phyloP scores from a whole-genome alignment of 2,888 invertebrate genomes.

The Tipula helvola region DNA sequence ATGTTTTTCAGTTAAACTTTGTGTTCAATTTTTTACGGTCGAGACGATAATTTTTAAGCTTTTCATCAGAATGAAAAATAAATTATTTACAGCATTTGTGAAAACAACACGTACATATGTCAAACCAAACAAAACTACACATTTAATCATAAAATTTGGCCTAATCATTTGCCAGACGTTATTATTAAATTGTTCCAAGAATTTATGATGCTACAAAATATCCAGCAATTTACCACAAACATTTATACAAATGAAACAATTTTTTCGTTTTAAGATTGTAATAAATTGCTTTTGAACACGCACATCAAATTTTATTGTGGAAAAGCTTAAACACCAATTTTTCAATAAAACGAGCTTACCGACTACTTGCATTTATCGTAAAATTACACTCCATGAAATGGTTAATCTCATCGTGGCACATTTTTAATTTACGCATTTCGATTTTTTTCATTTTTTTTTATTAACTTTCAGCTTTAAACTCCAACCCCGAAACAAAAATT shows the following conservation, averaged over 20 bases:
- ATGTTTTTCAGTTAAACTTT: too few species aligned
- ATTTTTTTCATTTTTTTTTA: background rate
- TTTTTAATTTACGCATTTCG: background rate
- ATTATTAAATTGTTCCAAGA: background rate
- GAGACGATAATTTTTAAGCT: too few species aligned
- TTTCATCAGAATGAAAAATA: too few species aligned
- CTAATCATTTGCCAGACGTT: background rate
- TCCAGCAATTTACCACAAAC: background rate
- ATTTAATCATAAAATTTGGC: background rate
- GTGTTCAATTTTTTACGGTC: too few species aligned
- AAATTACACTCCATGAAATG: constrained; percentile 4
- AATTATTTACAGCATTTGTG: too few species aligned
- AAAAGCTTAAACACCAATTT: background rate
- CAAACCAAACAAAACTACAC: background rate
- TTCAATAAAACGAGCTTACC: background rate
- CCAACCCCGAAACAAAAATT: background rate
- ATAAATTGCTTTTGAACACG: background rate
- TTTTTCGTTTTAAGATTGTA: background rate
- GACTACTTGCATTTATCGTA: background rate
- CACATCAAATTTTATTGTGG: background rate
- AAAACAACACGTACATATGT: background rate
- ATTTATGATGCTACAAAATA: background rate
- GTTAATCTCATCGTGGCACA: background rate
- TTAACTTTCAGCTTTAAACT: background rate
- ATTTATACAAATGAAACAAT: background rate